phyloP scores from a whole-genome alignment of 2,797 vertebrate genomes.

The Chloroceryle amazona region DNA sequence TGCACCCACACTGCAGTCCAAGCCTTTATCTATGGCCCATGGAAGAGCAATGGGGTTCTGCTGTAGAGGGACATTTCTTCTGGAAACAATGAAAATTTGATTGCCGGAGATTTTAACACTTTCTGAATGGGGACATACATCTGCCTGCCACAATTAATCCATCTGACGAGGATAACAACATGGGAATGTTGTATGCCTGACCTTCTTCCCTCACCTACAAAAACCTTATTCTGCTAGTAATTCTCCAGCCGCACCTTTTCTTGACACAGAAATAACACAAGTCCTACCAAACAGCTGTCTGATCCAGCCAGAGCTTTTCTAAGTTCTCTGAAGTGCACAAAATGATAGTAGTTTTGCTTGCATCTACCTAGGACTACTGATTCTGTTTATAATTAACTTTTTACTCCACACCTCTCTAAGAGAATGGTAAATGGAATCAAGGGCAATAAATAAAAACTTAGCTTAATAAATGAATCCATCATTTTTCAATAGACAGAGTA shows the following conservation, averaged over 20 bases:
- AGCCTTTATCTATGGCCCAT: not conserved
- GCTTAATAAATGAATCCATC: not conserved
- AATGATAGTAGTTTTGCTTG: not conserved
- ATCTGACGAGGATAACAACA: not conserved
- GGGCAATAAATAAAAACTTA: not conserved
- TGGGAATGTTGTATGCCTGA: not conserved
- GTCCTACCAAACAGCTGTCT: not conserved
- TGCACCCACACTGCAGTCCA: not conserved
- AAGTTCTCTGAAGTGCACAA: not conserved
- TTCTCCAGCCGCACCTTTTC: not conserved
- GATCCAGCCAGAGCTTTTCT: not conserved
- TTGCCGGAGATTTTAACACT: not conserved
- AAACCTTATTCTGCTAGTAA: not conserved
- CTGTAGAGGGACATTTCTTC: not conserved
- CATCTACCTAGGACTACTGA: not conserved
- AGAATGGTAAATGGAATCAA: not conserved
- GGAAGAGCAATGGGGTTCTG: not conserved
- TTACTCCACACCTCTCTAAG: accelerated
- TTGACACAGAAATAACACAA: not conserved
- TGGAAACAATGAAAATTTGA: not conserved
- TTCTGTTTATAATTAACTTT: not conserved
- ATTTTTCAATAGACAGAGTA: not conserved
- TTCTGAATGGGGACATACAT: not conserved
- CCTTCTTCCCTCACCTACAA: not conserved
- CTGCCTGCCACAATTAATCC: not conserved